These are phyloP conservation scores for Pachyuromys duprasi DNA, from an alignment of 2,797 vertebrate genomes.

Conservation along the genomic window DNA sequence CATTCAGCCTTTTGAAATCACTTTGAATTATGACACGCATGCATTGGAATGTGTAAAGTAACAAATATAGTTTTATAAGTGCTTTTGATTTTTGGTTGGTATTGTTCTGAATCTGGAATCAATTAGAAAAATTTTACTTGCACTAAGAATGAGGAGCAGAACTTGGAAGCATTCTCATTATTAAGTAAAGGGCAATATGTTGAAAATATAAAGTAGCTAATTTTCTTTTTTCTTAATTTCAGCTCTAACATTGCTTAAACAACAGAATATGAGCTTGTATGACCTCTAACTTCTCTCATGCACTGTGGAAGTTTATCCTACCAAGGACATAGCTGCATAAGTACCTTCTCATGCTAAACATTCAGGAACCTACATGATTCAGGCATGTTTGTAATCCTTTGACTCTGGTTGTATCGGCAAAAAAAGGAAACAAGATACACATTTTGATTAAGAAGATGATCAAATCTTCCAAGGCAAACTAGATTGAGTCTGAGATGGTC, in stretches of 20 bases:
- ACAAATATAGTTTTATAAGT: not conserved
- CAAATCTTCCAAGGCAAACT: not conserved
- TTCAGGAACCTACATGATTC: not conserved
- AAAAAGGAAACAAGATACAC: not conserved
- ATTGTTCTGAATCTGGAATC: conserved; percentile 1
- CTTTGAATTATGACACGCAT: not conserved
- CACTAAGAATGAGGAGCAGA: conserved; percentile 6
- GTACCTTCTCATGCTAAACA: no score
- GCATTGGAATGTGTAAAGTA: not conserved
- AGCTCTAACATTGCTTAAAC: not conserved
- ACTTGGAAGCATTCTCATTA: not conserved
- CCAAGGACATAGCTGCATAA: not conserved
- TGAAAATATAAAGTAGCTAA: not conserved
- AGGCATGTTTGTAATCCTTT: not conserved
- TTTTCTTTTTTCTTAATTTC: conserved; percentile 21
- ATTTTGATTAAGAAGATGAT: not conserved
- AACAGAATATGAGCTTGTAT: not conserved
- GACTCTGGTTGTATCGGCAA: not conserved
- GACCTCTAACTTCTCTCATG: not conserved
- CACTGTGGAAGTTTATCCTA: not conserved
- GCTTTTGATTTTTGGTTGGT: not conserved
- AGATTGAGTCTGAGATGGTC: not conserved
- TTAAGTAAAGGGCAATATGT: not conserved
- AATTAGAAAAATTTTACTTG: not conserved
- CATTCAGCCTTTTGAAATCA: not conserved